phyloP scores from a whole-genome alignment of 1,140 invertebrate genomes.

The Drosophila prosaltans region DNA sequence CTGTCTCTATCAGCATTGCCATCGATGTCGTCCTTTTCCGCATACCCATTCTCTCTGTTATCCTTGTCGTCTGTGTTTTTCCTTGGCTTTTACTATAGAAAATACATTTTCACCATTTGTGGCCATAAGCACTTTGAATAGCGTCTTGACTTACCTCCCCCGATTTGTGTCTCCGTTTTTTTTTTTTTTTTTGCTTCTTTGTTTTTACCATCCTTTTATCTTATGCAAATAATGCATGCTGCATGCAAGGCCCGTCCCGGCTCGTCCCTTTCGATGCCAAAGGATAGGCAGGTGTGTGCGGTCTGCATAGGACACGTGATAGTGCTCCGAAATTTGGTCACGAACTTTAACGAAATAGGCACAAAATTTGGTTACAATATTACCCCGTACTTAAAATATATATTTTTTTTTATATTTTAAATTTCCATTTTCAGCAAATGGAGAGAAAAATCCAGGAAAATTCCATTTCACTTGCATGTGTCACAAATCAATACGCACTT shows the following conservation, averaged over 20 bases:
- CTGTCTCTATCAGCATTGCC: slow-evolving; percentile 74
- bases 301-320: slow-evolving; percentile 61
- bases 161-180: slow-evolving; percentile 5
- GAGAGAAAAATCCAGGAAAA: slow-evolving; percentile 19
- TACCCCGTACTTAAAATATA: slow-evolving; percentile 2
- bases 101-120: slow-evolving; percentile 70
- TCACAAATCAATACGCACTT: slow-evolving; percentile 76
- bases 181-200: slow-evolving; percentile 1
- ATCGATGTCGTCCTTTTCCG: slow-evolving; percentile 41
- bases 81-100: slow-evolving; percentile 63
- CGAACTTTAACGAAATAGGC: slow-evolving; percentile 61
- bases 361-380: slow-evolving; percentile 29
- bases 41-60: not conserved
- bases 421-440: slow-evolving; percentile 52
- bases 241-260: slow-evolving; percentile 52
- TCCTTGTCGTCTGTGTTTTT: slow-evolving; percentile 48
- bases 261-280: slow-evolving; percentile 13
- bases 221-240: slow-evolving; percentile 75
- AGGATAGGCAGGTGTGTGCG: slow-evolving; percentile 65
- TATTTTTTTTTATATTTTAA: slow-evolving; percentile 38
- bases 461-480: slow-evolving; percentile 40
- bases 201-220: slow-evolving; percentile 69
- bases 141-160: slow-evolving; percentile 26
- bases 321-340: slow-evolving; percentile 71
- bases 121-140: slow-evolving; percentile 44